A percentile compares a stretch with the other conserved stretches of the same genome.
Conservation (phyloP, 2,113 vertebrate genomes). For the Petrocephalus zakoni region DNA sequence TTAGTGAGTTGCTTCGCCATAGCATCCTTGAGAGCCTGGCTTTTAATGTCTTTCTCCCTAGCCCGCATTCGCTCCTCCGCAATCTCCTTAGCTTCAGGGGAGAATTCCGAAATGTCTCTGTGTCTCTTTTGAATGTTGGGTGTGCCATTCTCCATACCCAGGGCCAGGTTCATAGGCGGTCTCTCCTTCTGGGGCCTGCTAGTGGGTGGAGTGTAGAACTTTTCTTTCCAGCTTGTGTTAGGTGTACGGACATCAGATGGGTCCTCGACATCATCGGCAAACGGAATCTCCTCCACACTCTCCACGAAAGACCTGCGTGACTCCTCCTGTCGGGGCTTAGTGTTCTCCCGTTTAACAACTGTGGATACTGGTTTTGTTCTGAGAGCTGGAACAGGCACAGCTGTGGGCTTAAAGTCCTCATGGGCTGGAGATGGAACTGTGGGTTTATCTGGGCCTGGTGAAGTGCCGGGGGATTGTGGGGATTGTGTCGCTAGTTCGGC, state of each 20-base stretch:
- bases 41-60: slow-evolving; percentile 89
- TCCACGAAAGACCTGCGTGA: slow-evolving; percentile 86
- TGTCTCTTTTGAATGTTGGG: slow-evolving; percentile 54
- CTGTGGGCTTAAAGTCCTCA: slow-evolving; percentile 10
- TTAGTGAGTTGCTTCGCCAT: slow-evolving; percentile 84
- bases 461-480: neutral
- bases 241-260: slow-evolving; percentile 78
- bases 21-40: slow-evolving; percentile 81
- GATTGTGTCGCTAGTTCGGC: slow-evolving; percentile 13
- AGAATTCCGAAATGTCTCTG: slow-evolving; percentile 64
- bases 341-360: slow-evolving; percentile 52
- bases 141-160: slow-evolving; percentile 74
- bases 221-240: slow-evolving; percentile 69
- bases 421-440: slow-evolving; percentile 25
- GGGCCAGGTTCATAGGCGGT: slow-evolving; percentile 55
- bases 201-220: slow-evolving; percentile 76
- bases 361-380: slow-evolving; percentile 18
- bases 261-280: slow-evolving; percentile 93
- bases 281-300: slow-evolving; percentile 92
- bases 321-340: slow-evolving; percentile 54
- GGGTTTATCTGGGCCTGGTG: neutral
- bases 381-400: slow-evolving; percentile 9
- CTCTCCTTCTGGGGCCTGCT: slow-evolving; percentile 57
- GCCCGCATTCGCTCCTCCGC: slow-evolving; percentile 88
- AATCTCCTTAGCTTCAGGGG: slow-evolving; percentile 84